Evolutionary conservation across 2,113 vertebrate species (phyloP).

Genomic region (Perca schrenkii): DNA sequence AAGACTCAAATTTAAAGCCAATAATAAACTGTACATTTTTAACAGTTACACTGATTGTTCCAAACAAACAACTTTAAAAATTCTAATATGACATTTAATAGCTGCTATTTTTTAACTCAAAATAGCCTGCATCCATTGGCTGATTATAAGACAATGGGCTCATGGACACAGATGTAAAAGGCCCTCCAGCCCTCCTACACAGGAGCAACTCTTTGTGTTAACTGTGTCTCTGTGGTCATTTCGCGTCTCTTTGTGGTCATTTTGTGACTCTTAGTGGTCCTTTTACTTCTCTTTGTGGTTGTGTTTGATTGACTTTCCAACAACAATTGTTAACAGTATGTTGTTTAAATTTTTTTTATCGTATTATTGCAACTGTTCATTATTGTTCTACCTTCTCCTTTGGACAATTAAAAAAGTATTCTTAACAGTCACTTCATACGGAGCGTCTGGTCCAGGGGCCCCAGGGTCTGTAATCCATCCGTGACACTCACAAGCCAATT

Average conservation of each 20-base stretch:
- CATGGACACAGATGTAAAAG: not conserved
- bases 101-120: not conserved
- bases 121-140: not conserved
- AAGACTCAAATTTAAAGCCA: too few species aligned
- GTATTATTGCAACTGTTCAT: too few species aligned
- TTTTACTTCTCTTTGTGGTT: not conserved
- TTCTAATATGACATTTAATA: not conserved
- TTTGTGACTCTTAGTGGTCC: not conserved
- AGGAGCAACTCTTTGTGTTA: not conserved
- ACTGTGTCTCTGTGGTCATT: not conserved
- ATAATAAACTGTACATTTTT: too few species aligned
- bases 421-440: not conserved
- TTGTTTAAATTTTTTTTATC: too few species aligned
- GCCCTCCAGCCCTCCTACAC: not conserved
- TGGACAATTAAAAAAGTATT: too few species aligned
- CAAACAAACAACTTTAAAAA: not conserved
- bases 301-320: not conserved
- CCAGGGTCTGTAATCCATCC: slow-evolving; percentile 1
- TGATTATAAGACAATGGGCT: not conserved
- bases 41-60: too few species aligned
- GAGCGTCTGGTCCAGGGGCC: not conserved
- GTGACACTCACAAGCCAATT: not conserved
- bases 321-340: not conserved
- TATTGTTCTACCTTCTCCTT: too few species aligned
- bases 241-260: not conserved